Conservation (phyloP, 2,113 vertebrate genomes). For the Naja naja region DNA sequence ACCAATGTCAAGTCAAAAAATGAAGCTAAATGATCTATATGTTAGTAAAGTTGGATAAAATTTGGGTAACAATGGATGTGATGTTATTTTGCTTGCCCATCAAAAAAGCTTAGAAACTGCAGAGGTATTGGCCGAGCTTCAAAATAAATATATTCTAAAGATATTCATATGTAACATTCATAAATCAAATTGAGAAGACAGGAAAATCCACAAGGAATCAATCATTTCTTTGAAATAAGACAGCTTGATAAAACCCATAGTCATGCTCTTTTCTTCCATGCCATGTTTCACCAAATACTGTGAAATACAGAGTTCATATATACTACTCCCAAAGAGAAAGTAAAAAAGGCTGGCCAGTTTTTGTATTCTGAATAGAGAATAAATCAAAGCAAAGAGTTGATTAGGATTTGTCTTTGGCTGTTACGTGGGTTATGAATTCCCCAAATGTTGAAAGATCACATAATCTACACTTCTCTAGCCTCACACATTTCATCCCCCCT, state of each 20-base stretch:
- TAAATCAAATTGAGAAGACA: neutral
- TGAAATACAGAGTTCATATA: slow-evolving; percentile 22
- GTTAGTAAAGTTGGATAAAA: slow-evolving; percentile 17
- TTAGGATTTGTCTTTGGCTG: neutral
- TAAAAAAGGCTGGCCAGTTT: neutral
- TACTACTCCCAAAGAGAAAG: slow-evolving; percentile 43
- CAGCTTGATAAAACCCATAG: slow-evolving; percentile 42
- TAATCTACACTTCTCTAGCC: neutral
- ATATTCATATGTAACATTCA: slow-evolving; percentile 21
- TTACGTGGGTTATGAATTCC: neutral
- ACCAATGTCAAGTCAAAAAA: neutral
- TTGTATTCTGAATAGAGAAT: neutral
- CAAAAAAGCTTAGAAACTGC: neutral
- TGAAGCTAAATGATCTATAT: neutral
- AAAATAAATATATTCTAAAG: slow-evolving; percentile 40
- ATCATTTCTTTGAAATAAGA: slow-evolving; percentile 31
- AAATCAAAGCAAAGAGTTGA: neutral
- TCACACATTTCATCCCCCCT: neutral
- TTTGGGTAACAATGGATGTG: slow-evolving; percentile 27
- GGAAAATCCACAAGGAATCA: neutral
- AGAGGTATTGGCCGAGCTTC: slow-evolving; percentile 17
- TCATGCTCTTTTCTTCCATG: slow-evolving; percentile 13
- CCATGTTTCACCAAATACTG: slow-evolving; percentile 31
- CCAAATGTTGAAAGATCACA: neutral
- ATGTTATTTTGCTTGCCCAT: slow-evolving; percentile 29